Percentiles rank a stretch among this genome's conserved stretches.
Conservation (phyloP, 2,888 invertebrate genomes). For the Drosophila phalerata region DNA sequence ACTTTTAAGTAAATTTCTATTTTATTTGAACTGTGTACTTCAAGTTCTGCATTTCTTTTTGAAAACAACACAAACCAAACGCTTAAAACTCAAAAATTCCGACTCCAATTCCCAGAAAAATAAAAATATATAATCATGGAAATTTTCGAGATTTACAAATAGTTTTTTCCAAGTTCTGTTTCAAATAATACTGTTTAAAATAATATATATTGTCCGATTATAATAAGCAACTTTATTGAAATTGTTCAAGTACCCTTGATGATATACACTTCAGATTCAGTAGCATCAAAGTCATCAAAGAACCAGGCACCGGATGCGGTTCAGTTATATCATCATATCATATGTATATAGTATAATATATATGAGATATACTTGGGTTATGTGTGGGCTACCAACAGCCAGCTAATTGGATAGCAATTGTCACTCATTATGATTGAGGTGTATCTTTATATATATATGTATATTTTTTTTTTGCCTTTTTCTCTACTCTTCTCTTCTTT, state of each 20-base stretch:
- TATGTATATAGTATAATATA: constrained; percentile 4
- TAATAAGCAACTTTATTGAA: neutral
- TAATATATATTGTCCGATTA: neutral
- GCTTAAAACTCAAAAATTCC: too few species aligned
- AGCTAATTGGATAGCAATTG: constrained; percentile 56
- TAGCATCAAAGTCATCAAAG: neutral
- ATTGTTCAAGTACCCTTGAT: neutral
- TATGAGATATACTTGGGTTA: constrained; percentile 2
- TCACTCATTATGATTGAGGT: constrained; percentile 55
- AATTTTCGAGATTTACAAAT: too few species aligned
- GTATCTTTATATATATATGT: too few species aligned
- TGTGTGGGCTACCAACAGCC: constrained; percentile 6
- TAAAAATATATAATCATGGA: too few species aligned
- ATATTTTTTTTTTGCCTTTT: neutral
- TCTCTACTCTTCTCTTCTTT: neutral
- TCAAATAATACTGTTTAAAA: too few species aligned
- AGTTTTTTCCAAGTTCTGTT: neutral
- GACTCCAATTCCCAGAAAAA: too few species aligned
- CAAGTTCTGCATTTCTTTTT: neutral
- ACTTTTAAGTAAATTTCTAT: neutral
- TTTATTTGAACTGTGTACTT: neutral
- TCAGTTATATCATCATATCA: constrained; percentile 27
- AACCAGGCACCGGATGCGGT: constrained; percentile 29
- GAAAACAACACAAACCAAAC: too few species aligned
- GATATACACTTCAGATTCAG: neutral